Evolutionary conservation across 2,888 invertebrate genomes (phyloP), one percentile per base, ranked within the genome.

Genomic region (Xestoiulus laeticollis): DNA sequence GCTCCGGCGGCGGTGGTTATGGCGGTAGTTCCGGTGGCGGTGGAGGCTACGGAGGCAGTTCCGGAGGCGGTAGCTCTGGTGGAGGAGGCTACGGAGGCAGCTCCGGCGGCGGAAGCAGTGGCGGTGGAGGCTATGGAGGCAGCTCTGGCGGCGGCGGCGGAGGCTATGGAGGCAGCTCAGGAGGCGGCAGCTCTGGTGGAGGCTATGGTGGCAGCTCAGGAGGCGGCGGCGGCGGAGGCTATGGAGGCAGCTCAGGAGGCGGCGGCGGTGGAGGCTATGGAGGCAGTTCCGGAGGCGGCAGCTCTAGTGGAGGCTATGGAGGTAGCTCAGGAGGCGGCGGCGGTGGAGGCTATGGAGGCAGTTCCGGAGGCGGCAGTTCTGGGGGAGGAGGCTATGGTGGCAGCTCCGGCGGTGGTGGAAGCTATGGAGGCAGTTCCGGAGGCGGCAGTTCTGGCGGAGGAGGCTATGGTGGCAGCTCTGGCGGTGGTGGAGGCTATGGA

Each of bases 201-300:
- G 14, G 32, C 85, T 32, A 10, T 38, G 85, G 85, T 43, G 43
- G 85, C 10, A 22, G 22, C 16, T 30, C 22, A 12, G 26, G 82
- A 30, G 85, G 85, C 16, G 85, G 86, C 1, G 85, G 85, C 19
- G 86, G 86, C 0, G 86, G 86, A 86, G 68, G 68, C 12, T 68
- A 86, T 14, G 85, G 85, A 6, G 86, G 86, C 5, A 48, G 44
- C 30, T 84, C 84, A 1, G 43, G 84, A 1, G 53, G 85, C 12
- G 85, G 85, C 4, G 30, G 85, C 12, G 44, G 44, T 8, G 44
- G 85, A 43, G 44, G 44, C 22, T 19, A 19, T 5, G 38, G 44
- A 22, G 86, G 86, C 26, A 26, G 86, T 19, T 86, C 44, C 10
- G 44, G 86, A 10, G 86, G 48, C 10, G 86, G 86, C 8, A 48